Conservation (phyloP, 1,140 invertebrate species). For the Mamestra configurata region DNA sequence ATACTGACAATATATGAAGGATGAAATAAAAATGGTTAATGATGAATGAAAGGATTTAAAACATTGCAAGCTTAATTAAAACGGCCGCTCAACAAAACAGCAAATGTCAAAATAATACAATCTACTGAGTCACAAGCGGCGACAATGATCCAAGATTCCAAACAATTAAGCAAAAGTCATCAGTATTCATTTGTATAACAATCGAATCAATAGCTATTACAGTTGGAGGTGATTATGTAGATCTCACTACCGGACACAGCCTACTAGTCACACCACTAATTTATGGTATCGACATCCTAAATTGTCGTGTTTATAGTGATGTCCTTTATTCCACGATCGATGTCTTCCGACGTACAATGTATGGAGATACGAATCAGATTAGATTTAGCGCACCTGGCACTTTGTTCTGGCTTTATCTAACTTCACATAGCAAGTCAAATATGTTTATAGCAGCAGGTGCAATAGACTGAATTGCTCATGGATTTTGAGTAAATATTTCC, state of each 20-base stretch:
- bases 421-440: background rate
- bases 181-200: conserved; percentile 18
- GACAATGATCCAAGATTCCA: background rate
- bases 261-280: conserved; percentile 36
- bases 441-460: background rate
- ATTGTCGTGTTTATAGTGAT: conserved; percentile 37
- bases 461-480: background rate
- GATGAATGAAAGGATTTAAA: background rate
- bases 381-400: background rate
- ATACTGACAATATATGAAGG: too few relatives aligned
- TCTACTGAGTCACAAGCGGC: background rate
- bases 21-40: too few relatives aligned
- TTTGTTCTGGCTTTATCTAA: background rate
- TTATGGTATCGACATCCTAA: conserved; percentile 24
- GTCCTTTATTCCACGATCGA: conserved; percentile 31
- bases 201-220: conserved; percentile 11
- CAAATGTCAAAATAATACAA: too few relatives aligned
- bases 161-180: background rate
- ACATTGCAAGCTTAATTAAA: background rate
- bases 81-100: too few relatives aligned
- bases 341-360: conserved; percentile 21
- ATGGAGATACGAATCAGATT: background rate
- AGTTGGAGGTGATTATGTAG: conserved; percentile 12
- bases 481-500: too few relatives aligned
- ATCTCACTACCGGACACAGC: conserved; percentile 11